Percentiles rank a stretch among this genome's conserved stretches.
Conservation (phyloP, 2,888 invertebrate genomes). For the Meteorus cinctellus region DNA sequence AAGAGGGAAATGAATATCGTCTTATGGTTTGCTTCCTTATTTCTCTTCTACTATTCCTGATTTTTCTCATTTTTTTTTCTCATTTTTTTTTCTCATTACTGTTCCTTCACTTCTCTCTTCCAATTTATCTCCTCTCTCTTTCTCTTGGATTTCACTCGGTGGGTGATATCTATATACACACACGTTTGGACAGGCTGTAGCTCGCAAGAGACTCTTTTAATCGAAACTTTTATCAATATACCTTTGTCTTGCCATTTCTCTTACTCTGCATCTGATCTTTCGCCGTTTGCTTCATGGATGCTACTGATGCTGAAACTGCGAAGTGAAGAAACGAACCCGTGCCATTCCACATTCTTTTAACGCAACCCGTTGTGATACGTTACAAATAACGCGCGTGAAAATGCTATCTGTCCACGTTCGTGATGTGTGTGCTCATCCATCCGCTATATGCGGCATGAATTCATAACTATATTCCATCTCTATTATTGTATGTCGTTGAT, state of each 20-base stretch:
- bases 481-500: not conserved
- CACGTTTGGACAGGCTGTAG: conserved; percentile 52
- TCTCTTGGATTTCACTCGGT: conserved; percentile 41
- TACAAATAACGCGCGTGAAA: not conserved
- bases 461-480: not conserved
- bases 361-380: conserved; percentile 24
- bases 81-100: conserved; percentile 40
- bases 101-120: conserved; percentile 45
- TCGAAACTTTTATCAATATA: not conserved
- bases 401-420: not conserved
- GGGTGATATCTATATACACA: conserved; percentile 38
- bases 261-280: conserved; percentile 20
- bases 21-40: conserved; percentile 45
- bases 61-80: conserved; percentile 40
- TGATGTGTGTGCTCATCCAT: not conserved
- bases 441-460: not conserved
- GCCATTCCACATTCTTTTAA: conserved; percentile 49
- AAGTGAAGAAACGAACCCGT: conserved; percentile 19
- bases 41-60: conserved; percentile 34
- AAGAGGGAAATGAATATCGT: conserved; percentile 35
- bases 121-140: conserved; percentile 43
- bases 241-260: conserved; percentile 1
- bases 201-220: conserved; percentile 40
- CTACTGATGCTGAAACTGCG: not conserved
- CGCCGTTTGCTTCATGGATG: conserved; percentile 23